These are phyloP conservation scores for Brachypterus glaber DNA, from an alignment of 2,888 invertebrate genomes.

Conservation along the genomic window DNA sequence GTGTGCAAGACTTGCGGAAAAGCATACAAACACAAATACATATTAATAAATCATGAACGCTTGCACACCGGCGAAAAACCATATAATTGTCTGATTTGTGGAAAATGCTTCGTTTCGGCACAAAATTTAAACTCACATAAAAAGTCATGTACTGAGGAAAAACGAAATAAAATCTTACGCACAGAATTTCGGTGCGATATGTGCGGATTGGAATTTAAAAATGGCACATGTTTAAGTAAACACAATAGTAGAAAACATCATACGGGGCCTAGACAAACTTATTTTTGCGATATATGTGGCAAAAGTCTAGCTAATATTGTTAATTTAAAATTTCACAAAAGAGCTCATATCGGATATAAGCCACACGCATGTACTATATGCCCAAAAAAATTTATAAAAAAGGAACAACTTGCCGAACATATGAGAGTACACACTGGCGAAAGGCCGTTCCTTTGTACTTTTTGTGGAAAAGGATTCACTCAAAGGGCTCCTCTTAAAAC, in stretches of 20 bases:
- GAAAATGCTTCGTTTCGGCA: conserved; percentile 45
- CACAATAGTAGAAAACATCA: conserved; percentile 7
- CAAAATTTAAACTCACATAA: too few species aligned
- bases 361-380: conserved; percentile 49
- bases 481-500: conserved; percentile 26
- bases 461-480: too few species aligned
- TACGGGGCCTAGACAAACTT: background rate
- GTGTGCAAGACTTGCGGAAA: conserved; percentile 36
- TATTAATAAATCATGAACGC: conserved; percentile 43
- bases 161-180: too few species aligned
- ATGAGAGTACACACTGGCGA: too few species aligned
- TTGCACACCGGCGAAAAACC: conserved; percentile 47
- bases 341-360: conserved; percentile 51
- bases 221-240: conserved; percentile 11
- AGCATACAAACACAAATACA: conserved; percentile 39
- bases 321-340: conserved; percentile 44
- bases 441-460: too few species aligned
- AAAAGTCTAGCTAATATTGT: conserved; percentile 41
- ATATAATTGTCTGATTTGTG: conserved; percentile 45
- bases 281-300: conserved; percentile 41
- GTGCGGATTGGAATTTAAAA: conserved; percentile 12
- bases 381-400: conserved; percentile 50
- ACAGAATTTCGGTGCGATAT: conserved; percentile 14
- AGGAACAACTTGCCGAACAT: conserved; percentile 24
- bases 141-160: too few species aligned